phyloP scores from a whole-genome alignment of 2,888 invertebrate genomes.

The Nymphalis c-album region DNA sequence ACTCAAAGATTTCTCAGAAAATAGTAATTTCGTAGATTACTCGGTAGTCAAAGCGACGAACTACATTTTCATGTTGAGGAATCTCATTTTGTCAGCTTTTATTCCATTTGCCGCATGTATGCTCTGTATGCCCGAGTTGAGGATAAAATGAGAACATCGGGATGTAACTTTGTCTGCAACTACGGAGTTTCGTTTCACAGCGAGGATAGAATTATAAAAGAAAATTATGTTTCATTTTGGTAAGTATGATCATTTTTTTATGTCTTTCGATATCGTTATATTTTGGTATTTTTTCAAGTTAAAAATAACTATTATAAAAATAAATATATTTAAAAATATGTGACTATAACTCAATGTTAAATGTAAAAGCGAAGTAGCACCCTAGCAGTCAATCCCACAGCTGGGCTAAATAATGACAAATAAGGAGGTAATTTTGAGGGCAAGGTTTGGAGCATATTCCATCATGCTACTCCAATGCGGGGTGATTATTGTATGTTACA shows the following conservation, averaged over 20 bases:
- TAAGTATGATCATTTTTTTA: background rate
- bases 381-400: no score
- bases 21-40: slow-evolving; percentile 27
- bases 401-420: no score
- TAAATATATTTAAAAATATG: no score
- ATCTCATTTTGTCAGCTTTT: slow-evolving; percentile 28
- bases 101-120: slow-evolving; percentile 26
- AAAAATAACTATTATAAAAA: no score
- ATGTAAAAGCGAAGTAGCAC: no score
- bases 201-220: slow-evolving; percentile 16
- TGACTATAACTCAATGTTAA: no score
- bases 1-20: slow-evolving; percentile 4
- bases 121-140: slow-evolving; percentile 22
- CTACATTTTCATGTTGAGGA: slow-evolving; percentile 26
- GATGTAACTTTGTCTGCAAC: slow-evolving; percentile 21
- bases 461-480: no score
- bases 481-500: no score
- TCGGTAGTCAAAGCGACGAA: slow-evolving; percentile 25
- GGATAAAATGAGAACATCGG: slow-evolving; percentile 31
- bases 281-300: no score
- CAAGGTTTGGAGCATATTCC: no score
- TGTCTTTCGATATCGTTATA: no score
- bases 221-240: slow-evolving; percentile 12
- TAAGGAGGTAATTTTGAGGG: no score
- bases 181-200: slow-evolving; percentile 15